Evolutionary conservation across 23 tunicate genomes (phyloP).

Genomic region (Ciona savignyi): DNA sequence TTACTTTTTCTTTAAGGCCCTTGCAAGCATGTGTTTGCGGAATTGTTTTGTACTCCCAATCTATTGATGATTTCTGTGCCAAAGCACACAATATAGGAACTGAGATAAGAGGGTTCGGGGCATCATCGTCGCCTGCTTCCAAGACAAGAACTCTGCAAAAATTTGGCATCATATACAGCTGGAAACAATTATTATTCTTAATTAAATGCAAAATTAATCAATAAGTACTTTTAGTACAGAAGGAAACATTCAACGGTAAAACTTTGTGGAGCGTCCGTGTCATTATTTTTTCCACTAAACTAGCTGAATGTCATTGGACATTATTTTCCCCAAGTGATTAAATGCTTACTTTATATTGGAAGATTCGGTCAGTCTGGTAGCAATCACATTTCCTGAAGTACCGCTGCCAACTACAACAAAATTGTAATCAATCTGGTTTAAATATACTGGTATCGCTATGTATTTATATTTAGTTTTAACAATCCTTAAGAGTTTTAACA

Average conservation of each 20-base stretch:
- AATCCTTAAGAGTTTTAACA: no score
- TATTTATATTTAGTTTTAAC: no score
- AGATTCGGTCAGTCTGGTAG: constrained; percentile 44
- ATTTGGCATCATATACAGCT: no score
- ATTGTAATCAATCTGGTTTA: neutral
- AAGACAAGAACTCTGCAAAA: constrained; percentile 34
- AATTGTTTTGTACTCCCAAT: constrained; percentile 45
- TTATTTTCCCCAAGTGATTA: no score
- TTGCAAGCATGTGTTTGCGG: constrained; percentile 30
- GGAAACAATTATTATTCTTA: neutral
- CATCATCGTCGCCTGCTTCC: constrained; percentile 58
- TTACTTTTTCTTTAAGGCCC: constrained; percentile 21
- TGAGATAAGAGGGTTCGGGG: constrained; percentile 13
- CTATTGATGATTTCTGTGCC: neutral
- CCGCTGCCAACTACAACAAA: constrained; percentile 54
- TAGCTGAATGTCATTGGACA: no score
- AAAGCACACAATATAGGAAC: constrained; percentile 19
- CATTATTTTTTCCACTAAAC: no score
- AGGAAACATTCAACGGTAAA: no score
- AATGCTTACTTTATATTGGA: constrained; percentile 24
- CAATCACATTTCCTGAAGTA: constrained; percentile 47
- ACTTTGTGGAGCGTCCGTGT: no score
- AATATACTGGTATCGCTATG: no score
- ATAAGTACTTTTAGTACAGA: neutral
- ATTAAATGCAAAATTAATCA: neutral